phyloP scores from a whole-genome alignment of 1,140 invertebrate genomes.

The Nebria ingens region DNA sequence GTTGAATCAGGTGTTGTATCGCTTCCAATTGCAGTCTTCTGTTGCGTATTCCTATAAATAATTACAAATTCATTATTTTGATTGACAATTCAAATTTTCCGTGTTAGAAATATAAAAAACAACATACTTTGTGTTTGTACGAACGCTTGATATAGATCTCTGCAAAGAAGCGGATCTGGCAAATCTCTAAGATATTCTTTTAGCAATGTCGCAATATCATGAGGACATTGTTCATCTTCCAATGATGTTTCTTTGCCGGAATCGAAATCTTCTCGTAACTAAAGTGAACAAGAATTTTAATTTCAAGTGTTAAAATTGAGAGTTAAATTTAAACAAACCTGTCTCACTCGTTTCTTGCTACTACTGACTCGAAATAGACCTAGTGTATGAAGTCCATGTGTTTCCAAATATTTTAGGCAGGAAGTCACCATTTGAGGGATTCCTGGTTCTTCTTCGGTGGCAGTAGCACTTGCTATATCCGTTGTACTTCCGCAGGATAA shows the following conservation, averaged over 20 bases:
- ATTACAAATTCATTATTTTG: constrained; percentile 9
- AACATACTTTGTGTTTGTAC: constrained; percentile 81
- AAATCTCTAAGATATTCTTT: constrained; percentile 91
- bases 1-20: constrained; percentile 69
- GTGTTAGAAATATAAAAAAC: neutral
- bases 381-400: constrained; percentile 66
- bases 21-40: constrained; percentile 70
- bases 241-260: constrained; percentile 65
- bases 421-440: constrained; percentile 64
- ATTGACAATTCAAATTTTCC: constrained; percentile 1
- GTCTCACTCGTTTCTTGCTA: constrained; percentile 81
- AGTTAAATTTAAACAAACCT: constrained; percentile 45
- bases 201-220: constrained; percentile 84
- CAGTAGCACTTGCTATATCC: constrained; percentile 27
- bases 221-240: constrained; percentile 72
- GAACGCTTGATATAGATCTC: constrained; percentile 80
- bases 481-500: constrained; percentile 27
- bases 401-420: constrained; percentile 71
- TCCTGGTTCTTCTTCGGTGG: constrained; percentile 32
- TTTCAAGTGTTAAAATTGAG: constrained; percentile 2
- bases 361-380: constrained; percentile 85
- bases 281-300: constrained; percentile 21
- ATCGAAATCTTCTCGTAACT: constrained; percentile 88
- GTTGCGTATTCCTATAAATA: constrained; percentile 62
- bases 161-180: constrained; percentile 82